phyloP scores from a whole-genome alignment of 2,888 invertebrate species.

The Apodemia duryi region DNA sequence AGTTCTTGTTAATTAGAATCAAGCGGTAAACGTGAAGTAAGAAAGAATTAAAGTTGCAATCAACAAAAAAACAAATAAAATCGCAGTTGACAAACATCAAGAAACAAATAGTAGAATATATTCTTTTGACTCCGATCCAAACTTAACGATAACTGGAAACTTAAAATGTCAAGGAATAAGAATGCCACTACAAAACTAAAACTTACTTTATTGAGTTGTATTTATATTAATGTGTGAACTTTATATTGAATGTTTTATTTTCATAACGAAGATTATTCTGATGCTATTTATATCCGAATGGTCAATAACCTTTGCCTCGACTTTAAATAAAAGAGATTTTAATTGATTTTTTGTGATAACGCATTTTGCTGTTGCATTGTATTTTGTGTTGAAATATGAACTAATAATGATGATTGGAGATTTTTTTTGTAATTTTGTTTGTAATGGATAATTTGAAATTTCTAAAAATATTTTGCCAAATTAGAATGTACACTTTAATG shows the following conservation, averaged over 20 bases:
- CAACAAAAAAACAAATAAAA: not conserved
- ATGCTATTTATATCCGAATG: not conserved
- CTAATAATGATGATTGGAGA: not conserved
- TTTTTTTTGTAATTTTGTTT: not conserved
- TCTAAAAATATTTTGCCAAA: no score
- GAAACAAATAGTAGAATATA: not conserved
- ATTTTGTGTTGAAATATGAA: not conserved
- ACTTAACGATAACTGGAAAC: not conserved
- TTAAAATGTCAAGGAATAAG: not conserved
- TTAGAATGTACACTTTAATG: no score
- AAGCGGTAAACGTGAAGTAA: no score
- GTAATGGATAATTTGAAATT: not conserved
- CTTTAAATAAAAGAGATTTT: slow-evolving; percentile 4
- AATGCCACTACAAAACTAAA: not conserved
- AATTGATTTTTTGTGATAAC: not conserved
- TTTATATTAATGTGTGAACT: slow-evolving; percentile 4
- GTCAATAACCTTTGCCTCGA: slow-evolving; percentile 3
- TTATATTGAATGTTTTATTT: slow-evolving; percentile 10
- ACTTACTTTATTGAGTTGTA: not conserved
- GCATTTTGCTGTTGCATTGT: not conserved
- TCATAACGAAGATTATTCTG: not conserved
- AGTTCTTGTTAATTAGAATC: not conserved
- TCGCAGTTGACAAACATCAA: not conserved
- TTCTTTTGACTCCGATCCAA: not conserved
- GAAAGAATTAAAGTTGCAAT: not conserved